These are phyloP conservation scores for Drosophila stalkeri DNA, from an alignment of 2,888 invertebrate species.

Conservation along the genomic window DNA sequence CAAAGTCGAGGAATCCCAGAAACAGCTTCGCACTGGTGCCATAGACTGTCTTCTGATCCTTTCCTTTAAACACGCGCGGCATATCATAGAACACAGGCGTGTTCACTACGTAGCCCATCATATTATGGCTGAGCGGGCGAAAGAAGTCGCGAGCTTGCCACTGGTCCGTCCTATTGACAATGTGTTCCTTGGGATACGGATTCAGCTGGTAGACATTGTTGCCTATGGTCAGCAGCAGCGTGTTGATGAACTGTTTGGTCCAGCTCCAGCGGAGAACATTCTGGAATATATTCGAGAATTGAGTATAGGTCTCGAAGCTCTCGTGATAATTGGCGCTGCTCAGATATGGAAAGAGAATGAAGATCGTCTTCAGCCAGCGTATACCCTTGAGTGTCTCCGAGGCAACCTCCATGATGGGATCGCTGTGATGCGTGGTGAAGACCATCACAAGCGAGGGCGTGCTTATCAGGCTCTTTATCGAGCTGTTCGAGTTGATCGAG, in stretches of 20 bases:
- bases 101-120: slow-evolving; percentile 68
- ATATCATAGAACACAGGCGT: slow-evolving; percentile 72
- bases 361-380: slow-evolving; percentile 74
- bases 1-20: slow-evolving; percentile 59
- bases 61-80: slow-evolving; percentile 74
- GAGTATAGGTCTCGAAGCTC: slow-evolving; percentile 25
- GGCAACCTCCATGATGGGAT: slow-evolving; percentile 77
- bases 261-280: slow-evolving; percentile 67
- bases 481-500: neutral
- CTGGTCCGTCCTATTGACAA: slow-evolving; percentile 63
- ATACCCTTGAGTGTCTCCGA: slow-evolving; percentile 55
- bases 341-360: slow-evolving; percentile 66
- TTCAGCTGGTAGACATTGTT: slow-evolving; percentile 63
- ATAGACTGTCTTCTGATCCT: slow-evolving; percentile 47
- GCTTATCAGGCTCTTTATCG: slow-evolving; percentile 65
- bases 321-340: slow-evolving; percentile 25
- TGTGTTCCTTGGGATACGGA: slow-evolving; percentile 66
- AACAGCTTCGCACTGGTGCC: slow-evolving; percentile 75
- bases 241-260: slow-evolving; percentile 71
- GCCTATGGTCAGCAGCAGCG: slow-evolving; percentile 64
- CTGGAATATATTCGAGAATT: slow-evolving; percentile 40
- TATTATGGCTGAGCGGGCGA: slow-evolving; percentile 35
- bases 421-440: slow-evolving; percentile 66
- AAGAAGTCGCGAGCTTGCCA: slow-evolving; percentile 69
- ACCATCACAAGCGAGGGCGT: slow-evolving; percentile 70